phyloP scores from a whole-genome alignment of 2,888 invertebrate genomes.

The Epirrhoe tristata region DNA sequence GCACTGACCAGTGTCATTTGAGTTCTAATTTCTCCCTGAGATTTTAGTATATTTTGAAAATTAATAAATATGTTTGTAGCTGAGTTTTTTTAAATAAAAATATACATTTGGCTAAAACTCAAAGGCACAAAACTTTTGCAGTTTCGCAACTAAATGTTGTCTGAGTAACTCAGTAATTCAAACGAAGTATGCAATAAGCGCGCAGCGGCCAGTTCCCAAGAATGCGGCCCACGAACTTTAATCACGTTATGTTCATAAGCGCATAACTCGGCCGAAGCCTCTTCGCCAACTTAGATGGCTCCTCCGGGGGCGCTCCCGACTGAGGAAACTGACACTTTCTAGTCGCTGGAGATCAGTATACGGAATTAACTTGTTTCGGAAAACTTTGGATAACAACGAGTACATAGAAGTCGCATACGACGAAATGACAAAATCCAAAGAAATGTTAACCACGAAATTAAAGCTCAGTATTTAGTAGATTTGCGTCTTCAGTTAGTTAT shows the following conservation, averaged over 20 bases:
- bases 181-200: slow-evolving; percentile 18
- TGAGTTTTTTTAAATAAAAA: no score
- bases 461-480: no score
- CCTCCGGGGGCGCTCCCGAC: slow-evolving; percentile 20
- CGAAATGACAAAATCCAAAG: no score
- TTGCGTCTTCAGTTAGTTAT: no score
- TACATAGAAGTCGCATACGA: no score
- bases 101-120: no score
- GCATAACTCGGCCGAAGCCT: slow-evolving; percentile 38
- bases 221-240: slow-evolving; percentile 39
- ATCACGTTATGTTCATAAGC: slow-evolving; percentile 41
- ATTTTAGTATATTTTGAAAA: no score
- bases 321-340: neutral
- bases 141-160: neutral
- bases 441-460: no score
- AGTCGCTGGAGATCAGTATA: neutral
- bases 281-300: slow-evolving; percentile 28
- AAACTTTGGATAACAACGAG: neutral
- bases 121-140: neutral
- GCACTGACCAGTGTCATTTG: no score
- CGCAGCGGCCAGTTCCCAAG: slow-evolving; percentile 23
- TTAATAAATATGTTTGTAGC: no score
- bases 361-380: neutral
- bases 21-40: no score
- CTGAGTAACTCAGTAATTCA: slow-evolving; percentile 11